A percentile compares a stretch with the other conserved stretches of the same genome.
phyloP scores from a whole-genome alignment of 2,113 vertebrate genomes.

The Haemorhous mexicanus region DNA sequence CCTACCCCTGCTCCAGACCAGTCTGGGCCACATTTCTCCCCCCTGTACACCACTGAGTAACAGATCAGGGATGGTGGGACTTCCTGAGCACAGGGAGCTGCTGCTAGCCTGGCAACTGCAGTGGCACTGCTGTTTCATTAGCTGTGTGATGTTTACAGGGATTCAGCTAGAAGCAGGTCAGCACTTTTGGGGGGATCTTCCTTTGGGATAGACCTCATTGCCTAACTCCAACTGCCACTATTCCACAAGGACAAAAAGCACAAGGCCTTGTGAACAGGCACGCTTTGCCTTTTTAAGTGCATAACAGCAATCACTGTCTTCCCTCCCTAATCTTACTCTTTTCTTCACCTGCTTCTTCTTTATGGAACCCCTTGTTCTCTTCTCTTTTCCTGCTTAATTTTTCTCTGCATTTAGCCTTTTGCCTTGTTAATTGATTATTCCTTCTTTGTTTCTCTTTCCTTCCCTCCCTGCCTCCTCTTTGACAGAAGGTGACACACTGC shows the following conservation, averaged over 20 bases:
- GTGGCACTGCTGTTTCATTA: rapidly evolving
- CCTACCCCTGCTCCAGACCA: not conserved
- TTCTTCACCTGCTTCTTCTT: not conserved
- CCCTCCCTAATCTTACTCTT: not conserved
- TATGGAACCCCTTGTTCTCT: not conserved
- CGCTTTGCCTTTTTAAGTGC: not conserved
- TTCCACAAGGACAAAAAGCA: not conserved
- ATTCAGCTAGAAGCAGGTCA: not conserved
- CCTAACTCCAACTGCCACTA: not conserved
- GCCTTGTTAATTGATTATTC: not conserved
- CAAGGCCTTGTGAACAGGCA: not conserved
- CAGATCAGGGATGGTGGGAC: not conserved
- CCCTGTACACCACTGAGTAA: not conserved
- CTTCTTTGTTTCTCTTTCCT: not conserved
- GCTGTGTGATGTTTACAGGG: not conserved
- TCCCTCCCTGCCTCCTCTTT: not conserved
- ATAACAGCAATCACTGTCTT: not conserved
- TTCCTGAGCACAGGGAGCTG: not conserved
- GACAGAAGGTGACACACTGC: constrained; percentile 13
- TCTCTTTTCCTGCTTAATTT: not conserved
- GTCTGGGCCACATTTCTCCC: not conserved
- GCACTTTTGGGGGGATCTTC: not conserved
- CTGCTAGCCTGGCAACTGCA: not conserved
- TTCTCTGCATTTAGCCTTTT: not conserved
- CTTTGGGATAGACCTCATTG: not conserved